These are phyloP conservation scores for Leptogaster cylindrica DNA, from an alignment of 2,888 invertebrate species.

Conservation along the genomic window DNA sequence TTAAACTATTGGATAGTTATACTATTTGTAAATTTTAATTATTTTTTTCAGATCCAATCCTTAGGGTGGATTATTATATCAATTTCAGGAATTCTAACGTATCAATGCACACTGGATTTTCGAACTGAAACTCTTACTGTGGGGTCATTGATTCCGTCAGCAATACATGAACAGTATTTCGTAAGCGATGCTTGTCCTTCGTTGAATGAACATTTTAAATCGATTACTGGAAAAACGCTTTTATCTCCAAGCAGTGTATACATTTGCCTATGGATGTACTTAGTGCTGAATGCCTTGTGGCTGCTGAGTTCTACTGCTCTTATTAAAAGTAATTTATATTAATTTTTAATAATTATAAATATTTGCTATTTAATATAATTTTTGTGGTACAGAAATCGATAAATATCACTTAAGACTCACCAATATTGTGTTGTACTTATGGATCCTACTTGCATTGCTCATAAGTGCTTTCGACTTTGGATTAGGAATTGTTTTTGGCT, in stretches of 20 bases:
- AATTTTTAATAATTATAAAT: not conserved
- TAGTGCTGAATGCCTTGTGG: conserved; percentile 57
- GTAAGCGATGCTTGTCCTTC: conserved; percentile 51
- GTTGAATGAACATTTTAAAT: conserved; percentile 47
- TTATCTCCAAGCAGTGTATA: conserved; percentile 54
- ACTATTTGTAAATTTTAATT: too few relatives aligned
- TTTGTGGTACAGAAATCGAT: conserved; percentile 52
- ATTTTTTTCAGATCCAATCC: conserved; percentile 56
- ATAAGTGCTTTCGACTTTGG: conserved; percentile 57
- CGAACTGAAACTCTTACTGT: conserved; percentile 47
- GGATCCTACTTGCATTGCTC: conserved; percentile 54
- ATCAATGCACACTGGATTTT: conserved; percentile 56
- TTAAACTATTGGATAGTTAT: too few relatives aligned
- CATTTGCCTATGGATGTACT: conserved; percentile 58
- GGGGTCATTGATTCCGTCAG: conserved; percentile 53
- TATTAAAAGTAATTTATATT: conserved; percentile 54
- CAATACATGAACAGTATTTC: conserved; percentile 60
- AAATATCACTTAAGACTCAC: conserved; percentile 52
- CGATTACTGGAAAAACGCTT: conserved; percentile 49
- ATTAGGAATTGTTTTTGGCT: conserved; percentile 58
- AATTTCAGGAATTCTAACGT: conserved; percentile 58
- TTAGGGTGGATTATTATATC: conserved; percentile 59
- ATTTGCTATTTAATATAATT: conserved; percentile 23
- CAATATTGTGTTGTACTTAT: conserved; percentile 53
- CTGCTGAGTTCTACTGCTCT: conserved; percentile 55